Base-by-base conservation (phyloP, 1,140 invertebrate species). In the Nymphalis io region DNA sequence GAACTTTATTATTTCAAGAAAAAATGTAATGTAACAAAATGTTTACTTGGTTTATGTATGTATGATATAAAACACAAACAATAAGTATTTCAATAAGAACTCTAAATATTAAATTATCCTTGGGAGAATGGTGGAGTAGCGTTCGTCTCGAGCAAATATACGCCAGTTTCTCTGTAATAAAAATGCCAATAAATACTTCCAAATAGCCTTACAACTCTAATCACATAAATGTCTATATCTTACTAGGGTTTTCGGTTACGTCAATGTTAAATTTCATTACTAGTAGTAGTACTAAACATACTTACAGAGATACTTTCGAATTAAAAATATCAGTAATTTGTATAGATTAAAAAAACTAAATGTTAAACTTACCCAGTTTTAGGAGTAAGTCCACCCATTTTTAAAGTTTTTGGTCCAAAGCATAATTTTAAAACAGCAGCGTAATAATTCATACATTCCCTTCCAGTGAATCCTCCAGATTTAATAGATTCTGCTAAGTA, bases 131-230 rank as follows among this genome's bases (percentile, higher is more conserved):
- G 90, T 16, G 90, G 80, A 23, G 67, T 68, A 6, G 83, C 78
- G 62, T 90, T 86, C 23, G 90, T 92, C 65, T 82, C 73, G 57
- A 93, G 73, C 48, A 87, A 85, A 74, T 82, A 93, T 38, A 92
- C 86, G 46, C 91, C 90, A 44, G 76, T 57, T 59, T 62, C 21
- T 13, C 82, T 85, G 75, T 69, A 85, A 75, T 4, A 59, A 48
- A 66, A 64, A 20, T 33, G 1, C n/a, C n/a, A n/a, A 61, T 1
- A 44, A n/a, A 18, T 40, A 27, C n/a, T n/a, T n/a, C 8, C 16
- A 15, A 51, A 6, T 15, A 67, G 44, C n/a, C 39, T 5, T 15
- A 1, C 42, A 38, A 27, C 6, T 8, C 10, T 33, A 33, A 33
- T 8, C 2, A 33, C 6, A 3, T 33, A 33, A 4, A 4, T 33